Conservation (phyloP, 35 echinoderm and acorn worm genomes). For the Ophioderma brevispina region DNA sequence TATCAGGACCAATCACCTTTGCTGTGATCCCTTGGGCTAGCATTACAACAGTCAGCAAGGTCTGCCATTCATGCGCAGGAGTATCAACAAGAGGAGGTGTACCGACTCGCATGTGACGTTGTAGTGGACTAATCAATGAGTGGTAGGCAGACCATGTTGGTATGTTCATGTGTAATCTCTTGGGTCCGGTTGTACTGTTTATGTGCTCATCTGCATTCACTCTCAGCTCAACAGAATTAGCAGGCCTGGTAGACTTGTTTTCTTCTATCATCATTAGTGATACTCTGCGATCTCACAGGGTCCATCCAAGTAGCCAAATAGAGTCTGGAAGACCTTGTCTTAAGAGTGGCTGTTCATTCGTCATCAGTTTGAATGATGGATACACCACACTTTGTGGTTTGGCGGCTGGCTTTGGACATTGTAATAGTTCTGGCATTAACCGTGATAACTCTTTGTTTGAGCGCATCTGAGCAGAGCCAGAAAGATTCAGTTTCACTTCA, state of each 20-base stretch:
- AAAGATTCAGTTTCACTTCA: not conserved
- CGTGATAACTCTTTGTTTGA: not conserved
- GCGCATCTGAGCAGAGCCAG: not conserved
- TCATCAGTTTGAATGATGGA: not conserved
- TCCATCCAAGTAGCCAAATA: not conserved
- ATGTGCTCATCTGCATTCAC: not conserved
- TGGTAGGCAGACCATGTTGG: constrained; percentile 54
- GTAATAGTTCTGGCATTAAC: not conserved
- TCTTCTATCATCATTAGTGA: not conserved
- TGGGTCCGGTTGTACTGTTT: not conserved
- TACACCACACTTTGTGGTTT: not conserved
- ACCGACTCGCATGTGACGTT: constrained; percentile 1
- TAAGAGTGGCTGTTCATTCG: not conserved
- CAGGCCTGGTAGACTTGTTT: not conserved
- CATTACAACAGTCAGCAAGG: constrained; percentile 34
- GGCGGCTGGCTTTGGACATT: not conserved
- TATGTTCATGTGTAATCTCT: not conserved
- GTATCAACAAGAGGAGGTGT: constrained; percentile 10
- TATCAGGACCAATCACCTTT: too few relatives aligned
- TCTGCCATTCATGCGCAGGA: constrained; percentile 41
- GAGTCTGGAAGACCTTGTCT: not conserved
- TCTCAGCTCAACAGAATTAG: not conserved
- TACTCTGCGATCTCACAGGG: not conserved
- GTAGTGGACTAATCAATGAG: not conserved
- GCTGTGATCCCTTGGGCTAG: constrained; percentile 30